Evolutionary conservation across 2,888 invertebrate species (phyloP), one percentile per base, ranked within the genome.

Genomic region (Chymomyza amoena): DNA sequence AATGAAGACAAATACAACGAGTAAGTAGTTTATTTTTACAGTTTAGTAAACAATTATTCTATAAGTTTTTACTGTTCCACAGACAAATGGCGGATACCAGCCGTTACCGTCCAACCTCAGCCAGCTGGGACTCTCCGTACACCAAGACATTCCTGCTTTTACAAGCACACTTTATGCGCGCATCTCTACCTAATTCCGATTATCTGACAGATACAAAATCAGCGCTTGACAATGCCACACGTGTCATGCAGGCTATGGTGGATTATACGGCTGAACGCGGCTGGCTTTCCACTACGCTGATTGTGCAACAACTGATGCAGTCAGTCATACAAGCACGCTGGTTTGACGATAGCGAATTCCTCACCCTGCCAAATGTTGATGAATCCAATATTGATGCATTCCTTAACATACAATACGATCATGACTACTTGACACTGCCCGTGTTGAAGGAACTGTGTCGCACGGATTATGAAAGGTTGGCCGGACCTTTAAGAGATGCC

Each of bases 161-260:
- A 9, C 99, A 99, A 93, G 97, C 98, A 13, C 98, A 99, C 90
- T 96, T 99, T 91, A 94, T 96, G n/a, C 94, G 96, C 57, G 90
- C 96, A 6, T 92, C 93, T 39, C 92, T 99, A 66, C 98, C 99
- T 0, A 96, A 96, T 87, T 94, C 98, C 0, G 99, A 99, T 92
- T 99, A 99, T 91, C 92, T 95, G 67, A 99, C 99, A 0, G 99
- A 99, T 92, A 95, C 97, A 51, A 99, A 99, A 92, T 97, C 98
- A 15, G 98, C 99, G 0, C 93, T 99, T 63, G 99, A 99, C 92
- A 99, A 99, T 92, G 95, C 98, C 18, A 96, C 99, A 57, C 94
- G 99, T 89, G 97, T 99, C 75, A 92, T 99, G 79, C 98, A 98
- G 93, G 98, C 99, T 20, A 98, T 99, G 97, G 95, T 99, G 84